A percentile compares a stretch with the other conserved stretches of the same genome.
These are phyloP conservation scores for Stigmatopora nigra DNA, from an alignment of 2,113 vertebrate species.

Conservation along the genomic window DNA sequence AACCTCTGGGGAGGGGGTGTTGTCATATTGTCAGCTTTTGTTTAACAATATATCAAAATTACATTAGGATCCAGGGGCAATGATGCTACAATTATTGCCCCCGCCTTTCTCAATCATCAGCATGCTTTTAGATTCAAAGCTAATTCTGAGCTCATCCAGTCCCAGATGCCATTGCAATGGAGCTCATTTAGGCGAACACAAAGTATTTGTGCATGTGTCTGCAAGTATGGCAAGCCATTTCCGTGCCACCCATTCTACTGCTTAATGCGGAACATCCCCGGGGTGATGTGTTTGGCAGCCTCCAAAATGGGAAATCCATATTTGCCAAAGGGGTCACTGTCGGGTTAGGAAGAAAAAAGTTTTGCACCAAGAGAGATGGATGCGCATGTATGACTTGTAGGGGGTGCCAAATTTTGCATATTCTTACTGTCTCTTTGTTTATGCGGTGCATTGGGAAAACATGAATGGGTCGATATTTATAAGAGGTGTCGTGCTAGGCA, in stretches of 20 bases:
- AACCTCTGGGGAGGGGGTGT: constrained; percentile 61
- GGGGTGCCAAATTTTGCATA: constrained; percentile 65
- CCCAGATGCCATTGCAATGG: constrained; percentile 69
- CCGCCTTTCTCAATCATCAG: constrained; percentile 63
- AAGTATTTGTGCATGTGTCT: constrained; percentile 75
- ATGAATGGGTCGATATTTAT: constrained; percentile 64
- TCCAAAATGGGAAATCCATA: constrained; percentile 74
- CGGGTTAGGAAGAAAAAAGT: constrained; percentile 68
- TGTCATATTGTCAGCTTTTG: constrained; percentile 72
- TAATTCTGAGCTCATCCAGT: constrained; percentile 72
- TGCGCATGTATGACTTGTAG: constrained; percentile 56
- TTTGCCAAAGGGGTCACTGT: constrained; percentile 70
- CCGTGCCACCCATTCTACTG: constrained; percentile 67
- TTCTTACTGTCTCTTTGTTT: constrained; percentile 56
- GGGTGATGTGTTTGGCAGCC: constrained; percentile 76
- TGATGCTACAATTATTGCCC: constrained; percentile 67
- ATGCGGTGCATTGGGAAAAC: constrained; percentile 56
- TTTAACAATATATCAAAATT: constrained; percentile 72
- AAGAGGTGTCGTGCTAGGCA: constrained; percentile 42
- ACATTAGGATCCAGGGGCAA: constrained; percentile 69
- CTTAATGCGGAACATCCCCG: constrained; percentile 77
- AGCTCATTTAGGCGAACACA: constrained; percentile 74
- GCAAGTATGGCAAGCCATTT: constrained; percentile 67
- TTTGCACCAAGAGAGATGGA: constrained; percentile 48
- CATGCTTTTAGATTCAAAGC: constrained; percentile 62